A percentile compares a stretch with the other conserved stretches of the same genome.
phyloP scores from a whole-genome alignment of 1,140 invertebrate genomes.

The Drosophila tristis region DNA sequence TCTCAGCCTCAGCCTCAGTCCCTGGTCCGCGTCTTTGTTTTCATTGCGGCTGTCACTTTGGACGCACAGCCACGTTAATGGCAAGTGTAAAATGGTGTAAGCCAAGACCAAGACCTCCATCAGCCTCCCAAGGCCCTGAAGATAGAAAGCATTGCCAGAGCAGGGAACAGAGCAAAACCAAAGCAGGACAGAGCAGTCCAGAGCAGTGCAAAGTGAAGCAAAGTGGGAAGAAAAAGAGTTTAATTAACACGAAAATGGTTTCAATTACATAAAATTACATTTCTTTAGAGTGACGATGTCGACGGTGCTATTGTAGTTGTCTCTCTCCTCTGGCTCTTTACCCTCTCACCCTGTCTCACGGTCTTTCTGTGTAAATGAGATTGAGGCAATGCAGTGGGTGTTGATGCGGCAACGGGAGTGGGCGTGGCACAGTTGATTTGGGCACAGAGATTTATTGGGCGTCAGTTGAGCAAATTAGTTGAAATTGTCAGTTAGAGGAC shows the following conservation, averaged over 20 bases:
- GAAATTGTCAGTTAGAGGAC: conserved; percentile 70
- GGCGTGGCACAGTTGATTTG: conserved; percentile 75
- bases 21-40: conserved; percentile 69
- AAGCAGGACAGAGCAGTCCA: conserved; percentile 9
- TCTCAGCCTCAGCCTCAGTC: not conserved
- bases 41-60: conserved; percentile 80
- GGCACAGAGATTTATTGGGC: conserved; percentile 76
- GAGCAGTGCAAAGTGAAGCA: conserved; percentile 19
- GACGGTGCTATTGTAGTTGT: conserved; percentile 56
- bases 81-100: conserved; percentile 82
- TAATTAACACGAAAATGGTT: conserved; percentile 83
- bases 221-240: conserved; percentile 69
- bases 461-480: conserved; percentile 77
- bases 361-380: conserved; percentile 22
- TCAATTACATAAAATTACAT: conserved; percentile 83
- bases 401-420: conserved; percentile 3
- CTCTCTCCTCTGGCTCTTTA: conserved; percentile 2
- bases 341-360: not conserved
- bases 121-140: conserved; percentile 16
- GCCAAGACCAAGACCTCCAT: conserved; percentile 55
- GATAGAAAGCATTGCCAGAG: conserved; percentile 4
- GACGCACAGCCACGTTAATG: conserved; percentile 75
- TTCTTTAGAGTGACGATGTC: conserved; percentile 64
- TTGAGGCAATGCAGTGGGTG: conserved; percentile 28
- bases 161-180: not conserved